Conservation (phyloP, 2,888 invertebrate genomes). For the Heliconius ethilla region DNA sequence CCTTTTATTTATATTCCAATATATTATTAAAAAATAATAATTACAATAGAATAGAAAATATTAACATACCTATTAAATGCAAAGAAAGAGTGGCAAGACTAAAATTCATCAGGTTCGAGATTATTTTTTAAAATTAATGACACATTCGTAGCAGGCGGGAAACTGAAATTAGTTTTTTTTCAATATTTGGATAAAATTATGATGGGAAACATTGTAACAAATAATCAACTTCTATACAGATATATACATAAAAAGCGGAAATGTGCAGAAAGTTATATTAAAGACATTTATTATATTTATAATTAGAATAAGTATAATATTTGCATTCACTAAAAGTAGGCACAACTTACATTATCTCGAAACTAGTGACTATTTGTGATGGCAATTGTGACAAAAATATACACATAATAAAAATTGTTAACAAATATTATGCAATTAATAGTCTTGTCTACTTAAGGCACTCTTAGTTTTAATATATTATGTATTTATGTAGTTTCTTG, state of each 20-base stretch:
- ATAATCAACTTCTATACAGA: not conserved
- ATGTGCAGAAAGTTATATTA: conserved; percentile 28
- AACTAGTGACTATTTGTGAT: conserved; percentile 74
- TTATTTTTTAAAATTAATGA: not conserved
- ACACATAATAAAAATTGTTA: conserved; percentile 17
- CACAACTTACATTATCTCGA: conserved; percentile 61
- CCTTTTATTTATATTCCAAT: not conserved
- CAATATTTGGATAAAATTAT: not conserved
- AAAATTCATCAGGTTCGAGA: conserved; percentile 26
- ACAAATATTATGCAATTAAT: conserved; percentile 32
- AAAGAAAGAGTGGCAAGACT: conserved; percentile 69
- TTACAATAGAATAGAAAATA: conserved; percentile 31
- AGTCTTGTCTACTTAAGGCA: conserved; percentile 31
- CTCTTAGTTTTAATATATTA: conserved; percentile 23
- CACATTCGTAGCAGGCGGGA: not conserved
- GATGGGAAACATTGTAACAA: not conserved
- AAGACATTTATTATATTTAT: conserved; percentile 27
- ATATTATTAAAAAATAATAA: conserved; percentile 26
- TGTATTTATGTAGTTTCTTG: conserved; percentile 9
- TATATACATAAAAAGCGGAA: conserved; percentile 17
- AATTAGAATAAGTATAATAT: conserved; percentile 26
- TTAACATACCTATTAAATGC: conserved; percentile 61
- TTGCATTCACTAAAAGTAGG: conserved; percentile 26
- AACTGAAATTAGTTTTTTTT: not conserved
- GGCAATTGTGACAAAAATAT: conserved; percentile 58